Evolutionary conservation across 2,113 vertebrate species (phyloP).

Genomic region (Mesocricetus auratus): DNA sequence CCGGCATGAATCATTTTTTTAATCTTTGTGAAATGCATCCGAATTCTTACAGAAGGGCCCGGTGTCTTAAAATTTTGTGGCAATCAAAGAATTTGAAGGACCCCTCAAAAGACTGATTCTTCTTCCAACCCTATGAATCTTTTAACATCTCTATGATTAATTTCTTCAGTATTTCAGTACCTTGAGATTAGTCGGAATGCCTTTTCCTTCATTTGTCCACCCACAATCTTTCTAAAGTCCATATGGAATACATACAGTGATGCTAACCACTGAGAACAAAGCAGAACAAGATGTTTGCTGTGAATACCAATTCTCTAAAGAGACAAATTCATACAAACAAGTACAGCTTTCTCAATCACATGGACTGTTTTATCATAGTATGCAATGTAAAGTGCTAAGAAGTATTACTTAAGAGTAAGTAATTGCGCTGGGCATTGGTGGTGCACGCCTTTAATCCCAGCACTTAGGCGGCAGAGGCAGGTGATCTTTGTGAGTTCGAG

Average conservation of each 20-base stretch:
- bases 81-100: conserved; percentile 72
- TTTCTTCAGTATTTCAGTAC: conserved; percentile 63
- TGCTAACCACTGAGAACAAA: conserved; percentile 65
- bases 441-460: too few species aligned
- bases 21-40: conserved; percentile 59
- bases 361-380: conserved; percentile 33
- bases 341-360: conserved; percentile 61
- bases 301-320: conserved; percentile 72
- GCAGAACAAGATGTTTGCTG: conserved; percentile 70
- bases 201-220: conserved; percentile 68
- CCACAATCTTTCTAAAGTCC: conserved; percentile 57
- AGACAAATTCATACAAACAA: conserved; percentile 67
- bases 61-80: conserved; percentile 65
- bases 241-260: conserved; percentile 73
- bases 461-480: too few species aligned
- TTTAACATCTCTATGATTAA: conserved; percentile 73
- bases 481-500: too few species aligned
- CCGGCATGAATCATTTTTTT: conserved; percentile 60
- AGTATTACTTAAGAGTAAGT: conserved; percentile 64
- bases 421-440: too few species aligned
- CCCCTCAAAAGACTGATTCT: conserved; percentile 19
- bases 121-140: conserved; percentile 63
- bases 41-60: conserved; percentile 63
- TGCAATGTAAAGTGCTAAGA: conserved; percentile 33
- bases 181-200: conserved; percentile 43